Evolutionary conservation across 2,797 vertebrate genomes (phyloP).

Genomic region (Sylvilagus floridanus): DNA sequence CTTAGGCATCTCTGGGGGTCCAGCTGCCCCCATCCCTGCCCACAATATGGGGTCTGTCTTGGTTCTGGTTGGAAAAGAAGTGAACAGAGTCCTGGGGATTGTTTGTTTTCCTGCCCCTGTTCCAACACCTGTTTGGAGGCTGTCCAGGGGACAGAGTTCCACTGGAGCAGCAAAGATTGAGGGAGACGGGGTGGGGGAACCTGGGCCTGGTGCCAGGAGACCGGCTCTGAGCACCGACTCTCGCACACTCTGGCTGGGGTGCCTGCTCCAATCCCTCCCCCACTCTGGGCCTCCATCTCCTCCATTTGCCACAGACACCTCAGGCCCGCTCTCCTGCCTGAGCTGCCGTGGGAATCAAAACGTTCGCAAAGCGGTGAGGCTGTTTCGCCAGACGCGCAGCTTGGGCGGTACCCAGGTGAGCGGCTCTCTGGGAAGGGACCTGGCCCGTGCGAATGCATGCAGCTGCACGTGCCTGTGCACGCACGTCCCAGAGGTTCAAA

Average conservation of each 20-base stretch:
- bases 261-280: background rate
- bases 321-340: background rate
- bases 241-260: background rate
- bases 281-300: background rate
- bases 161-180: conserved; percentile 17
- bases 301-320: conserved; percentile 34
- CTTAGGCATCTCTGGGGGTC: conserved; percentile 19
- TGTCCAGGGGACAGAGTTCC: conserved; percentile 61
- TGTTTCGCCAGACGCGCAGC: background rate
- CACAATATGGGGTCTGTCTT: conserved; percentile 3
- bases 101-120: conserved; percentile 32
- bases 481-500: conserved; percentile 37
- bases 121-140: conserved; percentile 57
- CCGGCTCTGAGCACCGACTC: background rate
- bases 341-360: background rate
- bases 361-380: background rate
- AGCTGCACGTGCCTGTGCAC: background rate
- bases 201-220: background rate
- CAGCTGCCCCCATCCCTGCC: background rate
- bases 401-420: background rate
- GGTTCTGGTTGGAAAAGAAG: conserved; percentile 60
- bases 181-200: background rate
- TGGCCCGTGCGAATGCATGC: background rate
- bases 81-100: conserved; percentile 19
- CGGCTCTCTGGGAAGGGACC: background rate